These are phyloP conservation scores for Chloromyia formosa DNA, from an alignment of 2,888 invertebrate genomes.

Conservation along the genomic window DNA sequence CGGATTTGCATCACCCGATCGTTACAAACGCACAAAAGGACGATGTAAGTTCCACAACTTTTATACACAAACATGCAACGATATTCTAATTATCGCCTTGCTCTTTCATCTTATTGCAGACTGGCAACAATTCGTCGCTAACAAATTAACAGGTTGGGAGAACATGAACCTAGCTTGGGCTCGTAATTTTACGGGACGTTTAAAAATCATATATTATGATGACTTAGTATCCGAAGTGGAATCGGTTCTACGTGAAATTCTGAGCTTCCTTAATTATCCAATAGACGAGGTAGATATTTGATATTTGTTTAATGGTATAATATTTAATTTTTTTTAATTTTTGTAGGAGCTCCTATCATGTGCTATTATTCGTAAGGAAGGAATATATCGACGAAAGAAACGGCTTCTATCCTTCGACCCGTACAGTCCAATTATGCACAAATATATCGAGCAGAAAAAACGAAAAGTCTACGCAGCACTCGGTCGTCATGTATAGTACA, in stretches of 20 bases:
- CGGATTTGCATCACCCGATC: slow-evolving; percentile 77
- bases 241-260: slow-evolving; percentile 67
- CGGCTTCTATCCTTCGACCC: slow-evolving; percentile 76
- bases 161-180: slow-evolving; percentile 77
- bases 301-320: not conserved
- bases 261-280: slow-evolving; percentile 69
- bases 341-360: slow-evolving; percentile 68
- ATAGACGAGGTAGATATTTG: slow-evolving; percentile 65
- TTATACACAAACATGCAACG: not conserved
- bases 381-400: slow-evolving; percentile 77
- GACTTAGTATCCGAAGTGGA: slow-evolving; percentile 71
- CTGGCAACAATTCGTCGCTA: slow-evolving; percentile 76
- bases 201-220: slow-evolving; percentile 78
- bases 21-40: slow-evolving; percentile 70
- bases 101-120: slow-evolving; percentile 64
- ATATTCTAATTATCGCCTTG: too few species aligned
- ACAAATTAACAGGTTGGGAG: slow-evolving; percentile 74
- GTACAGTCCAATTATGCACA: slow-evolving; percentile 71
- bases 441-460: slow-evolving; percentile 65
- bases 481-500: slow-evolving; percentile 49
- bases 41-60: slow-evolving; percentile 65
- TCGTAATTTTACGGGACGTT: slow-evolving; percentile 72
- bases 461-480: slow-evolving; percentile 66
- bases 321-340: slow-evolving; percentile 45
- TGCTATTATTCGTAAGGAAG: slow-evolving; percentile 71